Base-by-base conservation (phyloP, 2,888 invertebrate species). In the Lampropteryx suffumata region DNA sequence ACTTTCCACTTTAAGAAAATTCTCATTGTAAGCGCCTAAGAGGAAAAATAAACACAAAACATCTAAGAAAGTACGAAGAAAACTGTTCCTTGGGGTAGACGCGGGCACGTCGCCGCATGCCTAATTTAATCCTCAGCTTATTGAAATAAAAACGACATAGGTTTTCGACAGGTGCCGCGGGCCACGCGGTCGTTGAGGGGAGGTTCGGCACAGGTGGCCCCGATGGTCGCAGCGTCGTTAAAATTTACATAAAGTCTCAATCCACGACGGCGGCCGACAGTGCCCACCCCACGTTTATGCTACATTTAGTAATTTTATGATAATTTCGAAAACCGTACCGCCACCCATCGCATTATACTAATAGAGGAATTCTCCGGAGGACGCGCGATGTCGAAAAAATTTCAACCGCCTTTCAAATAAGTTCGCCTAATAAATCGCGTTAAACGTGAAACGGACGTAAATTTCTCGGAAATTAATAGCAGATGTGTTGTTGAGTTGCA, bases 251-350 rank as follows among this genome's bases (percentile, higher is more conserved):
- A 90, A 90, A 89, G 90, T 90, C 90, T 90, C 89, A 89, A 90
- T 90, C 89, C 89, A 82, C 85, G 75, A 74, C 83, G 83, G 69
- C 83, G 80, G 74, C 79, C 79, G 73, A 72, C 76, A 77, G 83
- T 84, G 84, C 79, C 88, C 87, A 81, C 89, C 88, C 89, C 82
- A 82, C 87, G 83, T 86, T 88, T 82, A 90, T 89, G 90, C 90
- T 89, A 90, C 90, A 90, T 90, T 90, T 90, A 90, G 90, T 90
- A 90, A 90, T 90, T 90, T 90, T 90, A 90, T 90, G 90, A 90
- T 90, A 90, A 90, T 90, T 90, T 84, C 81, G 82, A 84, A 88
- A 89, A 89, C 89, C 79, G 82, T 84, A 82, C 88, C 82, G 78
- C 89, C 88, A 86, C 90, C 90, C 90, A 88, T 89, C 89, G 82